Conservation (phyloP, 2,797 vertebrate genomes). For the Sciurus vulgaris region DNA sequence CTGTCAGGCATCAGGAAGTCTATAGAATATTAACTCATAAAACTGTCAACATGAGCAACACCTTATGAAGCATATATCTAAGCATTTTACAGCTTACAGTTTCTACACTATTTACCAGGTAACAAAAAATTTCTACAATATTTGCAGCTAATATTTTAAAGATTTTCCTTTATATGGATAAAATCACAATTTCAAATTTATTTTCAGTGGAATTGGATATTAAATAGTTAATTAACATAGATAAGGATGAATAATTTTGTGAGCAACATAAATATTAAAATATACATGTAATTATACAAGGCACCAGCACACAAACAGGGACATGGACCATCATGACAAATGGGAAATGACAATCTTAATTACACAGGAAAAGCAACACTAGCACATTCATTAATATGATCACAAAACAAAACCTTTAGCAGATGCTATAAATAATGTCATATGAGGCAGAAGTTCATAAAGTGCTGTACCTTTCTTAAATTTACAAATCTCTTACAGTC, state of each 20-base stretch:
- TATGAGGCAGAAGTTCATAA: neutral
- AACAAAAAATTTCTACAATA: neutral
- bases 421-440: neutral
- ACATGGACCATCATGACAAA: neutral
- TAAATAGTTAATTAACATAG: neutral
- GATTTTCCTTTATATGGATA: neutral
- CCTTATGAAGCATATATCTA: neutral
- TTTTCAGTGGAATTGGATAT: neutral
- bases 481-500: neutral
- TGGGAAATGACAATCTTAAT: neutral
- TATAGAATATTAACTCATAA: constrained; percentile 36
- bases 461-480: neutral
- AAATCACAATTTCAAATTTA: neutral
- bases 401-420: neutral
- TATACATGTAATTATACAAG: neutral
- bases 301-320: neutral
- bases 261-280: neutral
- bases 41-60: constrained; percentile 38
- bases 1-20: neutral
- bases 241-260: neutral
- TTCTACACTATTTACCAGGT: neutral
- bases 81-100: neutral
- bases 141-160: neutral
- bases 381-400: neutral
- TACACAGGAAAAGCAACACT: neutral